Conservation (phyloP, 1,140 invertebrate species). For the Meloidogyne hapla region DNA sequence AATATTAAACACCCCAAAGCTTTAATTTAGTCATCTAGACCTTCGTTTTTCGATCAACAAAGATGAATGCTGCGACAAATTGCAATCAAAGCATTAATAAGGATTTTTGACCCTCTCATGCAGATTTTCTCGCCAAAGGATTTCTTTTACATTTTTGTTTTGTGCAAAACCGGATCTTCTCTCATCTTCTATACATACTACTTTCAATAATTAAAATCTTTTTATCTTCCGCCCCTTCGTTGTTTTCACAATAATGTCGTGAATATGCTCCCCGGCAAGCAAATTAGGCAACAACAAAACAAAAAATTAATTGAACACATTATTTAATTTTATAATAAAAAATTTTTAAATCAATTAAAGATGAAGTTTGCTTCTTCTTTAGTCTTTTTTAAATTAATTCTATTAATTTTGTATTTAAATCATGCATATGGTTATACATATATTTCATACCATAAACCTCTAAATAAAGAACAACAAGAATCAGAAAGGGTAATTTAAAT, state of each 20-base stretch:
- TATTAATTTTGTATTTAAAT: background rate
- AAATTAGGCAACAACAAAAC: conserved; percentile 3
- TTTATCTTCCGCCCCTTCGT: background rate
- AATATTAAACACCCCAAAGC: background rate
- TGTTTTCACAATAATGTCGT: background rate
- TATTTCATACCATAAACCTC: conserved; percentile 3
- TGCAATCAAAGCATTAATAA: background rate
- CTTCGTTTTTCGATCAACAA: background rate
- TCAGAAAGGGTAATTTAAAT: background rate
- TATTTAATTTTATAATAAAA: background rate
- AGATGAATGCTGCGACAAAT: background rate
- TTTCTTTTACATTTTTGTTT: background rate
- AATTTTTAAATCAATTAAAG: background rate
- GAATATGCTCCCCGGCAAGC: background rate
- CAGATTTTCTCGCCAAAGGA: background rate
- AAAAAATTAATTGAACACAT: background rate
- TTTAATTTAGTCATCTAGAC: background rate
- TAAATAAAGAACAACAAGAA: conserved; percentile 6
- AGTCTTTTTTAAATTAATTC: background rate
- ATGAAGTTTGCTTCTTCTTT: background rate
- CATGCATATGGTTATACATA: background rate
- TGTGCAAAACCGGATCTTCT: background rate
- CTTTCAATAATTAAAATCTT: background rate
- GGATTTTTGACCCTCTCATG: background rate
- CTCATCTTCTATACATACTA: background rate